Conservation (phyloP, 2,113 vertebrate species). For the Lipophrys pholis region DNA sequence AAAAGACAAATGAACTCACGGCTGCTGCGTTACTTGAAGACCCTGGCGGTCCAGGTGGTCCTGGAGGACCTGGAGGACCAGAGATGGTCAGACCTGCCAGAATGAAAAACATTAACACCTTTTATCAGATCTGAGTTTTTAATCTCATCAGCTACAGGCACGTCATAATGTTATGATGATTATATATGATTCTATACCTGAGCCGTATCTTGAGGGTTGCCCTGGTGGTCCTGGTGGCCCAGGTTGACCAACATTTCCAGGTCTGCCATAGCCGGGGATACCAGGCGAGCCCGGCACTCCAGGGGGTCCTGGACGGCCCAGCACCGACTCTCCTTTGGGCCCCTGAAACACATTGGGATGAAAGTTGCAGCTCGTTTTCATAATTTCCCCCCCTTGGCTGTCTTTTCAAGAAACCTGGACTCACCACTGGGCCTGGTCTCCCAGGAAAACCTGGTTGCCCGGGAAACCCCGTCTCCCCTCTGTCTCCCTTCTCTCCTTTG, state of each 20-base stretch:
- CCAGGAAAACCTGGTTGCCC: constrained; percentile 88
- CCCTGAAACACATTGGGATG: constrained; percentile 80
- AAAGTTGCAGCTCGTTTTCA: not conserved
- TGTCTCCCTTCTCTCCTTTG: constrained; percentile 87
- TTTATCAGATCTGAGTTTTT: not conserved
- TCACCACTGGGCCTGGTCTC: constrained; percentile 87
- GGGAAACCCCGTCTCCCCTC: constrained; percentile 82
- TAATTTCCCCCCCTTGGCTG: not conserved
- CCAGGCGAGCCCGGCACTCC: constrained; percentile 90
- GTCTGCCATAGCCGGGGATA: constrained; percentile 88
- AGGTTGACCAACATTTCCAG: constrained; percentile 87
- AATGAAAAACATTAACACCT: constrained; percentile 14
- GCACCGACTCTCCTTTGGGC: constrained; percentile 89
- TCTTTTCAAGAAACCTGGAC: constrained; percentile 49
- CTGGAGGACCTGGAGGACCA: constrained; percentile 90
- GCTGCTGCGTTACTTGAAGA: constrained; percentile 72
- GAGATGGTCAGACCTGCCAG: constrained; percentile 83
- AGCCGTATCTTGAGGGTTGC: constrained; percentile 81
- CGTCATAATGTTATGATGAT: no score
- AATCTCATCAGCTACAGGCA: not conserved
- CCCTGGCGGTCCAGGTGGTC: constrained; percentile 91
- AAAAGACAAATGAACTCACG: constrained; percentile 78
- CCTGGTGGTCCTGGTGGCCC: constrained; percentile 87
- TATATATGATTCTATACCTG: constrained; percentile 75
- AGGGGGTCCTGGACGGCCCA: constrained; percentile 88